Evolutionary conservation across 2,888 invertebrate genomes (phyloP).

Genomic region (Escarpia spicata): DNA sequence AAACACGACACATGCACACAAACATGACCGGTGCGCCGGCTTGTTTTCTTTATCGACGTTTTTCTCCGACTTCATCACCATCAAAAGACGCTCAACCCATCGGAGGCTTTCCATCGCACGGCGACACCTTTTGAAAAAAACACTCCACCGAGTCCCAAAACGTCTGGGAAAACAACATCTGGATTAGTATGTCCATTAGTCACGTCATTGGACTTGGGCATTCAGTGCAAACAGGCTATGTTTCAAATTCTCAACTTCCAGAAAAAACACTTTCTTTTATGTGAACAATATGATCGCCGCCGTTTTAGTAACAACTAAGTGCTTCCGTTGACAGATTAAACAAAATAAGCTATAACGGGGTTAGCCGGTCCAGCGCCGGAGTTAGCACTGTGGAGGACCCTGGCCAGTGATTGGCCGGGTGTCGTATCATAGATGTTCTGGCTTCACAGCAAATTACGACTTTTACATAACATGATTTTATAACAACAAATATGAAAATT

Average conservation of each 20-base stretch:
- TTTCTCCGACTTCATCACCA: background rate
- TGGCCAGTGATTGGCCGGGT: no score
- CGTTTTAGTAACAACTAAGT: background rate
- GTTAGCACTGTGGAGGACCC: no score
- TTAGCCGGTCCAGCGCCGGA: no score
- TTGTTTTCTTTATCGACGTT: background rate
- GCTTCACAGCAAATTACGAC: no score
- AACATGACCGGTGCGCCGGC: background rate
- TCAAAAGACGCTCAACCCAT: background rate
- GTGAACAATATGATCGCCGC: background rate
- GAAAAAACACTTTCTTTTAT: background rate
- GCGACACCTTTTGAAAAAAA: background rate
- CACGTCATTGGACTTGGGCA: background rate
- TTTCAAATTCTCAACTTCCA: background rate
- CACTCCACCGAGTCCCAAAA: background rate
- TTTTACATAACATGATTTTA: no score
- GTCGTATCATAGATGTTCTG: no score
- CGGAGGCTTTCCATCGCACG: background rate
- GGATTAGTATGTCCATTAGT: background rate
- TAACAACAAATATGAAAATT: no score
- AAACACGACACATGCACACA: background rate
- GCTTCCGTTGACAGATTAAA: background rate
- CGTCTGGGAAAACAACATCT: background rate
- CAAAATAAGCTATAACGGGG: no score
- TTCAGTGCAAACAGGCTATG: background rate